Evolutionary conservation across 2,888 invertebrate species (phyloP).

Genomic region (Cantharis rufa): DNA sequence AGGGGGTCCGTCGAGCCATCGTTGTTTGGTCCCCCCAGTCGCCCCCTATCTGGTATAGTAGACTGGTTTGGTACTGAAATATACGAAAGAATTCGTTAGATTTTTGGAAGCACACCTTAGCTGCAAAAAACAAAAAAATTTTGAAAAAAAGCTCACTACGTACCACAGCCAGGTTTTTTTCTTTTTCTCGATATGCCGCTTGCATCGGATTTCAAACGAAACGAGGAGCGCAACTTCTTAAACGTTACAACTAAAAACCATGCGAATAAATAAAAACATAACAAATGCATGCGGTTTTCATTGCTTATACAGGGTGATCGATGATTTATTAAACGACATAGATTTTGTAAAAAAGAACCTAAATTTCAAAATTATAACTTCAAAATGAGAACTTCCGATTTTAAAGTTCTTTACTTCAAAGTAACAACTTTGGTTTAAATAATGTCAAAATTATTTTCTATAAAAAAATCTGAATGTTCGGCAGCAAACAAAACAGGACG

Average conservation of each 20-base stretch:
- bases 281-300: slow-evolving; percentile 39
- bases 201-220: slow-evolving; percentile 41
- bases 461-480: no score
- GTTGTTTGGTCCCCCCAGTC: slow-evolving; percentile 55
- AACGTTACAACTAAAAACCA: slow-evolving; percentile 75
- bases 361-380: no score
- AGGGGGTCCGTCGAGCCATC: slow-evolving; percentile 64
- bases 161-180: slow-evolving; percentile 74
- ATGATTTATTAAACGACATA: neutral
- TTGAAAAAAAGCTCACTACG: slow-evolving; percentile 42
- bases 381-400: no score
- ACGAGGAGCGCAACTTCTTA: slow-evolving; percentile 65
- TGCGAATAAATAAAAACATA: slow-evolving; percentile 34
- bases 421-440: no score
- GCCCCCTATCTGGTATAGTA: slow-evolving; percentile 59
- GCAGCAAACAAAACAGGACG: no score
- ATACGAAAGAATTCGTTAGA: neutral
- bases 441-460: no score
- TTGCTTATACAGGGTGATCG: neutral
- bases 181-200: slow-evolving; percentile 64
- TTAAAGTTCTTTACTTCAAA: no score
- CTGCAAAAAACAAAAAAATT: neutral
- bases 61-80: slow-evolving; percentile 58
- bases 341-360: no score
- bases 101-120: neutral